Evolutionary conservation across 2,113 vertebrate genomes (phyloP), one percentile per base, ranked within the genome.

Genomic region (Brienomyrus brachyistius): DNA sequence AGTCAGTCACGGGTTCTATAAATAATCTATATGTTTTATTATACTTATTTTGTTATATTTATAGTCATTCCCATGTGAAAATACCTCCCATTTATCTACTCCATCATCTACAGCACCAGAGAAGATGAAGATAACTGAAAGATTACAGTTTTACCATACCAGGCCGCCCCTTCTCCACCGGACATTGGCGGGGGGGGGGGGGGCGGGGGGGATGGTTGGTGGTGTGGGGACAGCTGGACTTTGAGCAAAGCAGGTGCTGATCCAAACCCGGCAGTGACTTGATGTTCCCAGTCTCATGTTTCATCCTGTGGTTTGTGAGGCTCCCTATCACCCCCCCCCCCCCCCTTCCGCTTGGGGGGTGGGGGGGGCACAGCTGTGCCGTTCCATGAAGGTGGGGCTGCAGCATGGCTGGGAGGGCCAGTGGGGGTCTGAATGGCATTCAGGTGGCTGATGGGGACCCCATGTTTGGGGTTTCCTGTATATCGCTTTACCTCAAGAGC

Each of bases 141-240:
- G 62, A 66, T 66, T 66, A 27, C 85, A 47, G 56, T 51, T 50
- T 91, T 89, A 91, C 92, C 92, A 89, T 90, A 89, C 89, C 3
- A 90, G 92, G 88, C 92, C 92, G 84, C 91, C 92, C 88, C 90
- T 89, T 92, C 92, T 92, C 54, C 91, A 40, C 77, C 17, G 8
- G 84, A 83, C 87, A 89, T 54, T 66, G 52, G 70, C 82, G 23
- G 35, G 51, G 43, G 82, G 88, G n/a, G n/a, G n/a, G n/a, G n/a
- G n/a, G n/a, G n/a, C n/a, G n/a, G n/a, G n/a, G n/a, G n/a, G n/a
- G n/a, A n/a, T n/a, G n/a, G 47, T 40, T 21, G 77, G 83, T 62
- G 2, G 17, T 2, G 45, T 23, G 19, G 88, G 88, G 80, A 62
- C 88, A 87, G 52, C 56, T 90, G 83, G 62, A 8, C 10, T 51